These are phyloP conservation scores for Coptotermes formosanus DNA, from an alignment of 1,140 invertebrate species.

Conservation along the genomic window DNA sequence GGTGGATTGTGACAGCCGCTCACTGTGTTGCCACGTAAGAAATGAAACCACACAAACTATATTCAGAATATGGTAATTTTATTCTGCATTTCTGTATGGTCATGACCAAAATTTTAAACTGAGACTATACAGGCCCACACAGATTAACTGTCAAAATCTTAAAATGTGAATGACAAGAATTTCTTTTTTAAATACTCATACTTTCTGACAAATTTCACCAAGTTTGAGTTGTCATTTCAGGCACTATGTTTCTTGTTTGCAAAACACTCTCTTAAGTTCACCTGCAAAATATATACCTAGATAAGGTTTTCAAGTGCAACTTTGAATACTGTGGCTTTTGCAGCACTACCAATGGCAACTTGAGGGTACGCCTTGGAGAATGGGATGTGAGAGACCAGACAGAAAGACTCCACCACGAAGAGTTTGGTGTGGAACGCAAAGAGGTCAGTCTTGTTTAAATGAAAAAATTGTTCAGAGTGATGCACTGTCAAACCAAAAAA, in stretches of 20 bases:
- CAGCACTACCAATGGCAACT: slow-evolving; percentile 77
- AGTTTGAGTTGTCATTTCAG: neutral
- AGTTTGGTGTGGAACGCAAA: slow-evolving; percentile 83
- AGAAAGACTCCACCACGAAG: slow-evolving; percentile 81
- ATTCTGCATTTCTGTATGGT: too few species aligned
- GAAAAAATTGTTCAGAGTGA: too few species aligned
- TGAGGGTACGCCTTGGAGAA: slow-evolving; percentile 84
- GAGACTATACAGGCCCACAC: too few species aligned
- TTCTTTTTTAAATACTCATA: too few species aligned
- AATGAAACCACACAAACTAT: too few species aligned
- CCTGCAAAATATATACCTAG: too few species aligned
- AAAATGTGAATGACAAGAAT: too few species aligned
- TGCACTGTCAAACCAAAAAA: neutral
- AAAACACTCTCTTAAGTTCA: slow-evolving; percentile 34
- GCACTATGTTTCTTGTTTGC: slow-evolving; percentile 29
- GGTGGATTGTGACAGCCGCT: slow-evolving; percentile 86
- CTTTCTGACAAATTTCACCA: too few species aligned
- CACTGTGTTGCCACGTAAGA: slow-evolving; percentile 88
- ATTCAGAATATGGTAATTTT: too few species aligned
- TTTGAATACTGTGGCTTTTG: slow-evolving; percentile 41
- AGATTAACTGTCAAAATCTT: too few species aligned
- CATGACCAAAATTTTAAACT: too few species aligned
- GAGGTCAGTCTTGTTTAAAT: slow-evolving; percentile 56
- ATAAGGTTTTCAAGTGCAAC: too few species aligned
- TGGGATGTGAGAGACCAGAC: slow-evolving; percentile 85